Base-by-base conservation (phyloP, 2,888 invertebrate genomes). In the Muscina levida region DNA sequence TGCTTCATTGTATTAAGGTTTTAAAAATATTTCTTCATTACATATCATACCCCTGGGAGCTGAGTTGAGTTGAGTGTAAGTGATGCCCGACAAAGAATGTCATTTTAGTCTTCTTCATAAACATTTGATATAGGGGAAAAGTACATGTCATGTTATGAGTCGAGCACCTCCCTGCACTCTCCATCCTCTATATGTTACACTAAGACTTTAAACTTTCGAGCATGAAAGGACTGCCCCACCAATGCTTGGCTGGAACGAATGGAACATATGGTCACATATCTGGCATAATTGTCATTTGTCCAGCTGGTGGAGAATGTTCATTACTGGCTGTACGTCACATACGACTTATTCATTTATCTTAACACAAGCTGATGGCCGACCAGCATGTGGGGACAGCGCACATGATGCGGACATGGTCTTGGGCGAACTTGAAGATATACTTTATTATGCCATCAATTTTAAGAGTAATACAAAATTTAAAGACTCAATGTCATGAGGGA, bases 21-120 rank as follows among this genome's bases (percentile, higher is more conserved):
- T 59, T n/a, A 15, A 15, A 59, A 59, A 59, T 37, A 56, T 59
- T 39, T 59, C 59, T 59, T 59, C 59, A 59, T 59, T 39, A 17
- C 59, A 31, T 19, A 17, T 37, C n/a, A n/a, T 19, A 17, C 19
- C 48, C 19, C 19, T 2, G 3, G 15, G 17, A 15, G 2, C 46
- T 15, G 46, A 1, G 46, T 15, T 17, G 19, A 8, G 3, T 17
- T 2, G 48, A 19, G 19, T 19, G 48, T 48, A 10, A 1, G 19
- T 15, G 48, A 6, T 10, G n/a, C 10, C 6, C 19, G 19, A 19
- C 48, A 48, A 48, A 10, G 48, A 48, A 48, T 48, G 48, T 48
- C 48, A 48, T 19, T 48, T 48, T 6, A 48, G 19, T 19, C 48
- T 19, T 17, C 48, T 19, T 48, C 48, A 48, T 48, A 48, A 48